A percentile compares a stretch with the other conserved stretches of the same genome.
Evolutionary conservation across 2,888 invertebrate species (phyloP).

Genomic region (Dryobota labecula): DNA sequence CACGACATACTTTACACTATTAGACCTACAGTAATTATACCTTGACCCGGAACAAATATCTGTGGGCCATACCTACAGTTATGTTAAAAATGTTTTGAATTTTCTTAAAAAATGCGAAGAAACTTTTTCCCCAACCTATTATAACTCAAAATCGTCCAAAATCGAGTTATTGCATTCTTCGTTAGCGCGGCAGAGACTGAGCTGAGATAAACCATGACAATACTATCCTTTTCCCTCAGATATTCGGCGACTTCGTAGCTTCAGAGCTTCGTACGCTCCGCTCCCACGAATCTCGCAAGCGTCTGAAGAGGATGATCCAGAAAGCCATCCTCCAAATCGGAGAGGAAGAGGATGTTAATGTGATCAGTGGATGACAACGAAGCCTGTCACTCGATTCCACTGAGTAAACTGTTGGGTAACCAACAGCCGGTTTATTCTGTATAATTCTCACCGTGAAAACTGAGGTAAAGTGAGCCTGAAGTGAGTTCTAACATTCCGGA

Average conservation of each 20-base stretch:
- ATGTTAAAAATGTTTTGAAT: no score
- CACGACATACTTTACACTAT: no score
- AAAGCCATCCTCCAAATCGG: slow-evolving; percentile 84
- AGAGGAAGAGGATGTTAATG: slow-evolving; percentile 82
- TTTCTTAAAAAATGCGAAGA: no score
- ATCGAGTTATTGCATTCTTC: no score
- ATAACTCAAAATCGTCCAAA: no score
- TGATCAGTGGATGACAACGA: slow-evolving; percentile 70
- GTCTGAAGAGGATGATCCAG: slow-evolving; percentile 84
- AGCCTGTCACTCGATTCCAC: slow-evolving; percentile 68
- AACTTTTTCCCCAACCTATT: no score
- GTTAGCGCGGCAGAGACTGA: no score
- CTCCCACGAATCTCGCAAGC: slow-evolving; percentile 80
- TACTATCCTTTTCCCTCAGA: slow-evolving; percentile 68
- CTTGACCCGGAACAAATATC: neutral
- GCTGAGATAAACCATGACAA: neutral
- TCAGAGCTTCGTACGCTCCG: slow-evolving; percentile 85
- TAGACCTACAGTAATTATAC: neutral
- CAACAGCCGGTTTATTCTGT: slow-evolving; percentile 1
- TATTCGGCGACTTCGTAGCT: slow-evolving; percentile 88
- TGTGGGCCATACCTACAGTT: neutral
- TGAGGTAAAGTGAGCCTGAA: neutral
- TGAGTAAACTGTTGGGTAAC: slow-evolving; percentile 49
- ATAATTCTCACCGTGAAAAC: neutral
- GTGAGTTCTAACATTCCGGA: neutral